Base-by-base conservation (phyloP, 2,888 invertebrate species). In the Gari tellinella region DNA sequence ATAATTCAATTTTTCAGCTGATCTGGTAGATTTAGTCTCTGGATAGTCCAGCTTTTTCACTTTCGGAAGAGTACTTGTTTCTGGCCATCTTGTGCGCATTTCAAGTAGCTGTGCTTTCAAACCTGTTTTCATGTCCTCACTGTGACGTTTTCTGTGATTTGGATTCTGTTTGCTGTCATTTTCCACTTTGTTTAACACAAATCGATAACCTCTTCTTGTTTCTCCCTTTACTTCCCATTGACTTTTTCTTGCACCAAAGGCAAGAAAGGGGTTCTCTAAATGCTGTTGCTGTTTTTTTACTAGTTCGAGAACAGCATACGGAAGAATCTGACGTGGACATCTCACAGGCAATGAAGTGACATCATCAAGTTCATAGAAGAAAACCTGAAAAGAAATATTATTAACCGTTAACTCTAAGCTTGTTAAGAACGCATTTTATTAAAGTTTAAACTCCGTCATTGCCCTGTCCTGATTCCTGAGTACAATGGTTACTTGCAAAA, bases 281-380 rank as follows among this genome's bases (percentile, higher is more conserved):
- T 46, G 48, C 7, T 52, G 14, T 7, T 64, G 52, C 5, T 55
- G 31, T 40, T 63, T 72, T n/a, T 55, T 66, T 17, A 45, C 52
- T 40, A 81, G 38, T 15, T 65, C 63, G 21, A 81, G 49, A 15
- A 81, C 60, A 31, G 76, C 79, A 45, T 66, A 63, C 12, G 81
- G 81, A 15, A 79, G 43, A 31, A 74, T 57, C 14, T 79, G 81
- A 14, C 73, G 53, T 21, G 79, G 76, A 56, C 66, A 62, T 45
- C 45, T 46, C 8, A 74, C 66, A 17, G 76, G 66, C 5, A 58
- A 46, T n/a, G 66, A 72, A 1, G 81, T 52, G 37, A 69, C 64
- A n/a, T 74, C 67, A 43, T 79, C 77, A 46, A 65, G 65, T 41
- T 81, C 79, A 41, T 79, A 81, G 25, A 79, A 52, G 58, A 77